Conservation (phyloP, 2,113 vertebrate genomes). For the Lagopus muta region DNA sequence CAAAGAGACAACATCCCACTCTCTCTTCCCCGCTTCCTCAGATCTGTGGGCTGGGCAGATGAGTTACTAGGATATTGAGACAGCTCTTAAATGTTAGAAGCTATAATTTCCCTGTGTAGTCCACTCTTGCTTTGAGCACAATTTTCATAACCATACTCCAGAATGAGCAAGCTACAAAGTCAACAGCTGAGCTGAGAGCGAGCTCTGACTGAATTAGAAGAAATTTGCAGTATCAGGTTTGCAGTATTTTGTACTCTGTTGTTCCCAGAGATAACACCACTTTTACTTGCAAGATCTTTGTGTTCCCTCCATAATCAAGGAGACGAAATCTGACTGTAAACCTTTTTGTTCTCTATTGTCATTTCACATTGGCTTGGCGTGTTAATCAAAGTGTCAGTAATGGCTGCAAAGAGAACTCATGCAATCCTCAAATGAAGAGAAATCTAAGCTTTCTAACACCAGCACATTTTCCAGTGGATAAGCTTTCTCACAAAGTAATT, state of each 20-base stretch:
- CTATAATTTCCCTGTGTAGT: neutral
- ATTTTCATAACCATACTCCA: neutral
- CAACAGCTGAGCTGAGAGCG: neutral
- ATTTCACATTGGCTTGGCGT: slow-evolving; percentile 42
- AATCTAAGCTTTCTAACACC: slow-evolving; percentile 70
- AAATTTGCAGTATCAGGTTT: neutral
- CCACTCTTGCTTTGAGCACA: neutral
- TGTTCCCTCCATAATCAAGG: slow-evolving; percentile 19
- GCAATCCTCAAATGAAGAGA: slow-evolving; percentile 77
- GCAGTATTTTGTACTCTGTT: neutral
- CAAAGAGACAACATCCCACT: neutral
- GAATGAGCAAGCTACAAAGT: neutral
- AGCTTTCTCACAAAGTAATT: slow-evolving; percentile 76
- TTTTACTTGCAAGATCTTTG: slow-evolving; percentile 9
- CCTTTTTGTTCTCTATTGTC: slow-evolving; percentile 47
- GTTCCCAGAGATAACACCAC: neutral
- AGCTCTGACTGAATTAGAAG: slow-evolving; percentile 2
- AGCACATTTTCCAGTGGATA: slow-evolving; percentile 70
- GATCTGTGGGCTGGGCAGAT: neutral
- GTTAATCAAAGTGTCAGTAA: slow-evolving; percentile 77
- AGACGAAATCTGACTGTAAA: slow-evolving; percentile 25
- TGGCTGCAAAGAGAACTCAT: slow-evolving; percentile 46
- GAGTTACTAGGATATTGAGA: neutral
- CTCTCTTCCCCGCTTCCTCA: neutral
- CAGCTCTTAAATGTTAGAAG: neutral